These are phyloP conservation scores for Diabrotica balteata DNA, from an alignment of 2,888 invertebrate genomes.

Conservation along the genomic window DNA sequence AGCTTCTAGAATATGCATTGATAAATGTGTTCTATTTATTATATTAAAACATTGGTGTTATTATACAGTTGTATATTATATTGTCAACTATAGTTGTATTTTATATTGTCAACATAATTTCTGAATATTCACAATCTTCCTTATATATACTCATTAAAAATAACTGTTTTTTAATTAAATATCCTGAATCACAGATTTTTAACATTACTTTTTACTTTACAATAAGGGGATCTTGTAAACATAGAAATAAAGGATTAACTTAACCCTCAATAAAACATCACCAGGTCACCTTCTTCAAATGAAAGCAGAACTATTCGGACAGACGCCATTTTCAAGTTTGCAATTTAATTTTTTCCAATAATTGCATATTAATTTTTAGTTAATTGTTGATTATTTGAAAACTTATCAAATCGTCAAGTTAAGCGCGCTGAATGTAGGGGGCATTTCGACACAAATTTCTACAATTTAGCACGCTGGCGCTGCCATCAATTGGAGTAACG, in stretches of 20 bases:
- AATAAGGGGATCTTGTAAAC: background rate
- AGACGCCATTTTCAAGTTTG: constrained; percentile 52
- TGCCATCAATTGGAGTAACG: constrained; percentile 65
- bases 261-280: too few species aligned
- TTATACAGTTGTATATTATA: too few species aligned
- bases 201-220: too few species aligned
- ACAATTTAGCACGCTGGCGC: constrained; percentile 74
- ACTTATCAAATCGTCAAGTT: constrained; percentile 46
- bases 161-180: too few species aligned
- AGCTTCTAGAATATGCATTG: too few species aligned
- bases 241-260: background rate
- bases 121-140: too few species aligned
- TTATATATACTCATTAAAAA: too few species aligned
- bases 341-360: constrained; percentile 16
- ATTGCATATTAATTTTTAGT: constrained; percentile 9
- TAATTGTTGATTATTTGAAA: constrained; percentile 23
- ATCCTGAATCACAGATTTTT: too few species aligned
- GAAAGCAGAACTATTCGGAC: constrained; percentile 8
- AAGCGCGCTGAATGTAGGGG: constrained; percentile 63
- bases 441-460: constrained; percentile 72
- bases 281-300: background rate
- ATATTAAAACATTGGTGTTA: too few species aligned
- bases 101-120: too few species aligned
- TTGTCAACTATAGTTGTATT: too few species aligned
- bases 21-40: too few species aligned